These are phyloP conservation scores for Alsophila aescularia DNA, from an alignment of 2,888 invertebrate genomes.

Conservation along the genomic window DNA sequence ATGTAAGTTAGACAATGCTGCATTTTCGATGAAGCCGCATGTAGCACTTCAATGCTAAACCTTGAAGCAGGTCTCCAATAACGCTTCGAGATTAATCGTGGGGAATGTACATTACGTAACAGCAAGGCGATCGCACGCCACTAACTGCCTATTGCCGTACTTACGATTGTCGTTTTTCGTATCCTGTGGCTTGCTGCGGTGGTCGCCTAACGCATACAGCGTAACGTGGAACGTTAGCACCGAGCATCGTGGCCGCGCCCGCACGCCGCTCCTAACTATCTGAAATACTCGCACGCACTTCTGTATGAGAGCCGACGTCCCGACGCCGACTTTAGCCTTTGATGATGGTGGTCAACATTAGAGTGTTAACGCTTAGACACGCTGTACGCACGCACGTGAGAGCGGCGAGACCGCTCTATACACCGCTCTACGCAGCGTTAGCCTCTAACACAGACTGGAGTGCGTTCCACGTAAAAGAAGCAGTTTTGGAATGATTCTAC, in stretches of 20 bases:
- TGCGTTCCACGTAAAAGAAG: constrained; percentile 19
- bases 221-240: constrained; percentile 57
- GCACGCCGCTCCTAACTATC: constrained; percentile 70
- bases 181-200: constrained; percentile 53
- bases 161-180: constrained; percentile 62
- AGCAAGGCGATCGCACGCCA: constrained; percentile 39
- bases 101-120: constrained; percentile 4
- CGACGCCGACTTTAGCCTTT: constrained; percentile 51
- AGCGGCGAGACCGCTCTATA: background rate
- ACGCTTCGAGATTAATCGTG: constrained; percentile 6
- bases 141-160: constrained; percentile 58
- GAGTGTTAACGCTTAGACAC: constrained; percentile 17
- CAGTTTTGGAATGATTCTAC: constrained; percentile 10
- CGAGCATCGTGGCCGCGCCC: constrained; percentile 60
- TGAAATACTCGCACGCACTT: constrained; percentile 77
- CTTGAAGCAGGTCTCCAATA: background rate
- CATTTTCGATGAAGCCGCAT: constrained; percentile 3
- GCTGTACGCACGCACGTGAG: constrained; percentile 5
- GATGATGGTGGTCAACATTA: background rate
- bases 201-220: constrained; percentile 68
- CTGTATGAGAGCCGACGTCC: constrained; percentile 57
- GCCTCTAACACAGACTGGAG: constrained; percentile 2
- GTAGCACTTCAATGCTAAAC: constrained; percentile 1
- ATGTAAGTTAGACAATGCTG: background rate
- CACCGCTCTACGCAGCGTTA: background rate